Conservation (phyloP, 2,113 vertebrate genomes). For the Panthera leo region DNA sequence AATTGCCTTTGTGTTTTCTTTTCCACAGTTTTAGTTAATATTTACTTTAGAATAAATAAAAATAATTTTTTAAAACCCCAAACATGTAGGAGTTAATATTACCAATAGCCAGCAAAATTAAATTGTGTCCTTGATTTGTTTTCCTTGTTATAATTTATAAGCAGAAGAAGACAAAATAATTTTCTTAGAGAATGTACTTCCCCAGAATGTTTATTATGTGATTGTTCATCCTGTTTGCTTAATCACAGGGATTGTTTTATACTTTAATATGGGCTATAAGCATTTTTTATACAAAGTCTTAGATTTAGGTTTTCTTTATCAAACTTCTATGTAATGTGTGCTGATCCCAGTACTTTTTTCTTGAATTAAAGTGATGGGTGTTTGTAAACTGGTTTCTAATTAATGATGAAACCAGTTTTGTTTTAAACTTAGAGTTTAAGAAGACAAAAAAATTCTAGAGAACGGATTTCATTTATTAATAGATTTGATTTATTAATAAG, state of each 20-base stretch:
- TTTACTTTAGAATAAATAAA: not conserved
- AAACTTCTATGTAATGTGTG: not conserved
- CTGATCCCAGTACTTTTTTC: not conserved
- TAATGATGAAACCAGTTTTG: not conserved
- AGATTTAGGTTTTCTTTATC: conserved; percentile 21
- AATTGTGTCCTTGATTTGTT: conserved; percentile 1
- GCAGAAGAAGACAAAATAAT: not conserved
- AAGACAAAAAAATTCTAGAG: not conserved
- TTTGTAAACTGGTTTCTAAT: conserved; percentile 29
- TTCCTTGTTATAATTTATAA: conserved; percentile 6
- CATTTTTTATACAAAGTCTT: not conserved
- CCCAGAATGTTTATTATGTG: not conserved
- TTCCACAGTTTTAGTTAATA: not conserved
- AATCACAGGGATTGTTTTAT: not conserved
- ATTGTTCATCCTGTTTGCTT: conserved; percentile 6
- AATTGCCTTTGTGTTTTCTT: not conserved
- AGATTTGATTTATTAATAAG: not conserved
- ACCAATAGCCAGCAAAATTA: not conserved
- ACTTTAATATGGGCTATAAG: not conserved
- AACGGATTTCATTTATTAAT: not conserved
- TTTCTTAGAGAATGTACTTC: conserved; percentile 31
- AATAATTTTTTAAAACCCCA: not conserved
- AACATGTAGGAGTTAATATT: not conserved
- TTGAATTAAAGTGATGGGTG: not conserved
- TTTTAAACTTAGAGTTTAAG: conserved; percentile 6